phyloP scores from a whole-genome alignment of 2,797 vertebrate genomes.

The Labroides dimidiatus region DNA sequence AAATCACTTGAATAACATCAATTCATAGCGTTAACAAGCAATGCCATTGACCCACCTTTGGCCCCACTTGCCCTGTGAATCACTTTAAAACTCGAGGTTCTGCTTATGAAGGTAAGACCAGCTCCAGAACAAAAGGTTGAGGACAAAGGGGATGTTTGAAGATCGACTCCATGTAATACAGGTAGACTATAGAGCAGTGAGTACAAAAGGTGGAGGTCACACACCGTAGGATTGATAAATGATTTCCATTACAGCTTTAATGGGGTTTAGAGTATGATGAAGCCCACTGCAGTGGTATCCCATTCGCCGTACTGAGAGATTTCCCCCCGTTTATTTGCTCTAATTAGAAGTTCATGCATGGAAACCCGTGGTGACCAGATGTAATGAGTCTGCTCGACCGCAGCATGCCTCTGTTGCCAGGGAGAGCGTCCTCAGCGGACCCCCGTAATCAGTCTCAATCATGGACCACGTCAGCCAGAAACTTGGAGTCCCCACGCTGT shows the following conservation, averaged over 20 bases:
- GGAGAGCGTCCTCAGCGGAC: constrained; percentile 55
- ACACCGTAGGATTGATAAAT: constrained; percentile 80
- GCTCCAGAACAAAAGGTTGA: constrained; percentile 65
- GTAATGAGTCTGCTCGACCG: constrained; percentile 66
- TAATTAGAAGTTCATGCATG: constrained; percentile 79
- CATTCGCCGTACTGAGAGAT: constrained; percentile 57
- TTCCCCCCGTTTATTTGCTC: constrained; percentile 69
- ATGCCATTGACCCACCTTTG: constrained; percentile 24
- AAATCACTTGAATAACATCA: not conserved
- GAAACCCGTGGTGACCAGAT: constrained; percentile 64
- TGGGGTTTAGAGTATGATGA: constrained; percentile 74
- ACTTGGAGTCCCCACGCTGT: constrained; percentile 39
- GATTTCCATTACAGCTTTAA: constrained; percentile 79
- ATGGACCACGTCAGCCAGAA: constrained; percentile 61
- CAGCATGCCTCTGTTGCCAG: constrained; percentile 44
- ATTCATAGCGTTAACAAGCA: not conserved
- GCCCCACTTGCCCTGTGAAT: constrained; percentile 22
- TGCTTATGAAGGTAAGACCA: constrained; percentile 59
- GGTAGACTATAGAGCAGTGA: constrained; percentile 71
- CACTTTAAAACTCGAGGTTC: constrained; percentile 52
- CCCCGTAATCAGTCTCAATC: constrained; percentile 75
- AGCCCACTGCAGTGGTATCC: constrained; percentile 30
- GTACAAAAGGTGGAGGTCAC: constrained; percentile 74
- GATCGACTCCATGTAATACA: constrained; percentile 49
- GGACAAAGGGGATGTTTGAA: constrained; percentile 49